phyloP scores from a whole-genome alignment of 2,113 vertebrate genomes.

The Halcyon senegalensis region DNA sequence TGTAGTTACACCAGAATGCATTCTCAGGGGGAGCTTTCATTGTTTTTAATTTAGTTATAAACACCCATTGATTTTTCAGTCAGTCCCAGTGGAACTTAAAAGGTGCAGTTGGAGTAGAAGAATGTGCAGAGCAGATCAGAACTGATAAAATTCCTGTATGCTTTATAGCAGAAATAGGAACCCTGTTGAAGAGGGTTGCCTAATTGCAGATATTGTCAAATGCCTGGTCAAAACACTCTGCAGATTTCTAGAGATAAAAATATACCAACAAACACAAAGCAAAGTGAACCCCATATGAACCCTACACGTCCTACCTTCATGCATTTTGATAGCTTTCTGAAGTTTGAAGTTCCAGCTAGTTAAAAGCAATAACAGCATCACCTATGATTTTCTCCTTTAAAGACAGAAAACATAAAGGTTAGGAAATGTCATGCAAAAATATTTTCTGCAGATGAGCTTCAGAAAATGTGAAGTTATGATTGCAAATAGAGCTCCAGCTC shows the following conservation, averaged over 20 bases:
- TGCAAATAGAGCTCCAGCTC: neutral
- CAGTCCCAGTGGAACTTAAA: neutral
- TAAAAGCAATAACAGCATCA: neutral
- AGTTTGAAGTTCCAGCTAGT: neutral
- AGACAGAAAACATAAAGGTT: neutral
- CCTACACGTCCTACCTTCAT: neutral
- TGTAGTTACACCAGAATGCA: neutral
- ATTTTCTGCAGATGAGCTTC: neutral
- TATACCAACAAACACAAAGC: neutral
- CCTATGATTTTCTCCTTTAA: neutral
- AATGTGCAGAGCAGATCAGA: neutral
- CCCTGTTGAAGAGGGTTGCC: neutral
- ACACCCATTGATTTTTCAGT: neutral
- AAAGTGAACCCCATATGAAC: neutral
- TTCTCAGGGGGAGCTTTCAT: neutral
- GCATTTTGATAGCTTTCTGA: neutral
- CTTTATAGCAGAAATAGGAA: neutral
- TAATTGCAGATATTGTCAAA: neutral
- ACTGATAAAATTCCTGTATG: neutral
- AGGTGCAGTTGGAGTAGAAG: neutral
- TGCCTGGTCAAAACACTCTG: neutral
- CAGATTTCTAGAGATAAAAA: neutral
- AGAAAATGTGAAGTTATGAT: neutral
- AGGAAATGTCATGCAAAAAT: neutral
- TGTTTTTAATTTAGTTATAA: neutral